Base-by-base conservation (phyloP, 2,888 invertebrate genomes). In the Troides helena region DNA sequence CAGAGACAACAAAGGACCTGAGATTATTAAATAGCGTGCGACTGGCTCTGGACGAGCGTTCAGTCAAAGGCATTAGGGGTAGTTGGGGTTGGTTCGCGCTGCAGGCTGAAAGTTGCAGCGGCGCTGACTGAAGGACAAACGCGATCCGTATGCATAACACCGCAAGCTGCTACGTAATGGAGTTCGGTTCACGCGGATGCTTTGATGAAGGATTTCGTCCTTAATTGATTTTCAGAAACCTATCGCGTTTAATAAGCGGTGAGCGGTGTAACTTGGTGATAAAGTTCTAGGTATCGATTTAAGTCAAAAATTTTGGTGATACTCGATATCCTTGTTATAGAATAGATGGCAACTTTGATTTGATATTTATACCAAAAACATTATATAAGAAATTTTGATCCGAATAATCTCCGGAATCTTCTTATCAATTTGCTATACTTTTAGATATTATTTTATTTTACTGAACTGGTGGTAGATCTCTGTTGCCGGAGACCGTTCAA, bases 81-180 rank as follows among this genome's bases (percentile, higher is more conserved):
- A 46, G 46, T 1, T 10, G 39, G 39, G 10, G 39, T 1, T 14
- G 46, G 46, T 46, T 46, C 46, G 10, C 46, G 46, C 46, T 46
- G 46, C 12, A n/a, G 36, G 4, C n/a, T n/a, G 36, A 57, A 67
- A 62, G 62, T 67, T 67, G 17, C 43, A 62, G 62, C 56, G 53
- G 14, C 50, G 14, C 25, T 53, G 56, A 62, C 62, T 61, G 56
- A 43, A 56, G 43, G 50, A 61, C 67, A 56, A 62, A 56, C 61
- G 43, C 39, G 62, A 23, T 67, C 62, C 62, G 14, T 67, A 61
- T 57, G 56, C 39, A 39, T 61, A 39, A 67, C 36, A 23, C 25
- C 43, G 67, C 61, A 62, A 67, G 56, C 57, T 57, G 67, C 62
- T 18, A 21, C 56, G 62, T 62, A 67, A 67, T 67, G 62, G 21